Conservation (phyloP, 2,888 invertebrate species). For the Cosmorhoe ocellata region DNA sequence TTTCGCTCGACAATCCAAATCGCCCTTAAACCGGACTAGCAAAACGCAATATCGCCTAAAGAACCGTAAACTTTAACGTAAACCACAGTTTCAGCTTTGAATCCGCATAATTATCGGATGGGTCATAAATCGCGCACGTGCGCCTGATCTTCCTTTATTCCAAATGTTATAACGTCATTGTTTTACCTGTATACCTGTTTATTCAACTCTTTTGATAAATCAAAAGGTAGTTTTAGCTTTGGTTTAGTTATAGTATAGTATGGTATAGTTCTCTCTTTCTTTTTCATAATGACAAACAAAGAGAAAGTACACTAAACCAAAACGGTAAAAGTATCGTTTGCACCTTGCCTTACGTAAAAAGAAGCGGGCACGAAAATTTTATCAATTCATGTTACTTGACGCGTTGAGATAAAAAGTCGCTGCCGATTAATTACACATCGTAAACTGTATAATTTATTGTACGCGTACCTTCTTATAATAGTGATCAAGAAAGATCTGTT, state of each 20-base stretch:
- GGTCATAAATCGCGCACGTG: slow-evolving; percentile 67
- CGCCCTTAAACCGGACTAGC: slow-evolving; percentile 49
- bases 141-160: slow-evolving; percentile 44
- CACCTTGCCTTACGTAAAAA: slow-evolving; percentile 45
- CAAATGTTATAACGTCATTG: slow-evolving; percentile 25
- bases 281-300: too few relatives aligned
- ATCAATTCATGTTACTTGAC: slow-evolving; percentile 48
- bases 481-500: slow-evolving; percentile 25
- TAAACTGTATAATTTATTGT: slow-evolving; percentile 50
- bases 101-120: slow-evolving; percentile 77
- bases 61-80: slow-evolving; percentile 58
- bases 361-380: slow-evolving; percentile 38
- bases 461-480: slow-evolving; percentile 29
- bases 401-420: slow-evolving; percentile 51
- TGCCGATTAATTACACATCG: slow-evolving; percentile 53
- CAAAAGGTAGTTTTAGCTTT: too few relatives aligned
- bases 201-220: too few relatives aligned
- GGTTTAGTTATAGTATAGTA: too few relatives aligned
- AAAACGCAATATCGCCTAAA: slow-evolving; percentile 45
- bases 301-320: too few relatives aligned
- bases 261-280: too few relatives aligned
- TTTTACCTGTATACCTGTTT: slow-evolving; percentile 8
- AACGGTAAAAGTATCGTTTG: slow-evolving; percentile 33
- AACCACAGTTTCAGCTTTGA: slow-evolving; percentile 61
- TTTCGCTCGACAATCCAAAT: slow-evolving; percentile 53